phyloP scores from a whole-genome alignment of 2,797 vertebrate genomes.

The Sebastes trivittatus region DNA sequence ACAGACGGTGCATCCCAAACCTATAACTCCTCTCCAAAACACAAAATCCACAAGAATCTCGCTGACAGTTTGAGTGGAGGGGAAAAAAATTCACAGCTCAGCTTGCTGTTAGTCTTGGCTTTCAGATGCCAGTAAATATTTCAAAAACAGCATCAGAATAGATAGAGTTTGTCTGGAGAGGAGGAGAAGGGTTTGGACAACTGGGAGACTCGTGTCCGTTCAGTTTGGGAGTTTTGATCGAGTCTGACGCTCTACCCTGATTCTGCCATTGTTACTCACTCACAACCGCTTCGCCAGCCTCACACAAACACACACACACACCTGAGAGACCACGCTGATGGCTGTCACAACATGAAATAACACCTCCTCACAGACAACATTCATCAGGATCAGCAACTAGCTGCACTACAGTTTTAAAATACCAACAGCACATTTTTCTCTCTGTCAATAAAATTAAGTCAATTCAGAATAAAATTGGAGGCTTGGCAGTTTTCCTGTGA shows the following conservation, averaged over 20 bases:
- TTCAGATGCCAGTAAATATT: conserved; percentile 61
- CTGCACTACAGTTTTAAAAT: conserved; percentile 19
- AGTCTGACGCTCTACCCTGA: conserved; percentile 61
- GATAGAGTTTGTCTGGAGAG: conserved; percentile 45
- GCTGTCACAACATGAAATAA: conserved; percentile 44
- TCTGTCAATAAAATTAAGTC: conserved; percentile 36
- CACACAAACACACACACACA: conserved; percentile 39
- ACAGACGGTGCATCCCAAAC: conserved; percentile 39
- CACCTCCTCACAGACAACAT: conserved; percentile 28
- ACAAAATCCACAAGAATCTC: conserved; percentile 57
- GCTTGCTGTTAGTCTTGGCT: conserved; percentile 49
- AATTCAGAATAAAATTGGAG: conserved; percentile 13
- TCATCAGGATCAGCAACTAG: conserved; percentile 35
- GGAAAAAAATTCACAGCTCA: conserved; percentile 48
- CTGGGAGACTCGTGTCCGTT: conserved; percentile 50
- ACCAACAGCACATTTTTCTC: conserved; percentile 4
- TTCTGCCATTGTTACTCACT: conserved; percentile 73
- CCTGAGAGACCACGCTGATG: conserved; percentile 48
- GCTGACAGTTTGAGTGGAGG: conserved; percentile 61
- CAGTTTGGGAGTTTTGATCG: conserved; percentile 60
- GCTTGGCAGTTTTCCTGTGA: conserved; percentile 42
- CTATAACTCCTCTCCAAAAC: conserved; percentile 48
- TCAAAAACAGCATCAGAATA: conserved; percentile 53
- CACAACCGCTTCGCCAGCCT: conserved; percentile 20
- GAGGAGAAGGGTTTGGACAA: conserved; percentile 14